Evolutionary conservation across 2,888 invertebrate genomes (phyloP).

Genomic region (Conchocele bisecta): DNA sequence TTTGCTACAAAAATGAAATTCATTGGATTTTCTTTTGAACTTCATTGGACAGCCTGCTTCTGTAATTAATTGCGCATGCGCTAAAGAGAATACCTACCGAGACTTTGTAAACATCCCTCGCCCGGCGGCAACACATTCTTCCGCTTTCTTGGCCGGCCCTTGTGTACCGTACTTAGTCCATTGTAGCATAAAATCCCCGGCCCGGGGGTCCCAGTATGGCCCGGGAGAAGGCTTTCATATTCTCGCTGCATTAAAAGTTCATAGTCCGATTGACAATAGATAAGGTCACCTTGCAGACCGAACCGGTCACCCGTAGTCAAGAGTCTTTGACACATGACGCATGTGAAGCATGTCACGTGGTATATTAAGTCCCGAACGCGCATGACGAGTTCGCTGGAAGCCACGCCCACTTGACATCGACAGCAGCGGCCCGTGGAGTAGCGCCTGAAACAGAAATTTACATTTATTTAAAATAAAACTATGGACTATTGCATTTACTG

Average conservation of each 20-base stretch:
- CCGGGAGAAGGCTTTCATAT: slow-evolving; percentile 30
- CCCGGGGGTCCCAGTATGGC: slow-evolving; percentile 33
- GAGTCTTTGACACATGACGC: slow-evolving; percentile 91
- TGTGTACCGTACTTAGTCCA: slow-evolving; percentile 89
- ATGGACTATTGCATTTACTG: no score
- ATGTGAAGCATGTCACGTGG: slow-evolving; percentile 95
- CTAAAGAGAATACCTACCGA: slow-evolving; percentile 46
- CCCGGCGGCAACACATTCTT: slow-evolving; percentile 83
- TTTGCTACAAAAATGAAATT: no score
- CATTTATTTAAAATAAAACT: no score
- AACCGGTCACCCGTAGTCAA: slow-evolving; percentile 95
- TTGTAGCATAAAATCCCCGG: slow-evolving; percentile 84
- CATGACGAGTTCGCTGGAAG: slow-evolving; percentile 95
- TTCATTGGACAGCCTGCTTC: no score
- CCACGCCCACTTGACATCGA: slow-evolving; percentile 92
- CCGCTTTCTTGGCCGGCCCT: slow-evolving; percentile 91
- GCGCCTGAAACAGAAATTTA: slow-evolving; percentile 87
- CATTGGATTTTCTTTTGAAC: no score
- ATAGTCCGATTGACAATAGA: slow-evolving; percentile 92
- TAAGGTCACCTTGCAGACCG: slow-evolving; percentile 92
- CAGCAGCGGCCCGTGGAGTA: slow-evolving; percentile 94
- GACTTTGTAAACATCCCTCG: no score
- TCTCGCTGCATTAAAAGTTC: slow-evolving; percentile 84
- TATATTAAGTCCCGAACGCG: slow-evolving; percentile 93
- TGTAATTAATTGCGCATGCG: no score